These are phyloP conservation scores for Python bivittatus DNA, from an alignment of 2,113 vertebrate genomes.

Conservation along the genomic window DNA sequence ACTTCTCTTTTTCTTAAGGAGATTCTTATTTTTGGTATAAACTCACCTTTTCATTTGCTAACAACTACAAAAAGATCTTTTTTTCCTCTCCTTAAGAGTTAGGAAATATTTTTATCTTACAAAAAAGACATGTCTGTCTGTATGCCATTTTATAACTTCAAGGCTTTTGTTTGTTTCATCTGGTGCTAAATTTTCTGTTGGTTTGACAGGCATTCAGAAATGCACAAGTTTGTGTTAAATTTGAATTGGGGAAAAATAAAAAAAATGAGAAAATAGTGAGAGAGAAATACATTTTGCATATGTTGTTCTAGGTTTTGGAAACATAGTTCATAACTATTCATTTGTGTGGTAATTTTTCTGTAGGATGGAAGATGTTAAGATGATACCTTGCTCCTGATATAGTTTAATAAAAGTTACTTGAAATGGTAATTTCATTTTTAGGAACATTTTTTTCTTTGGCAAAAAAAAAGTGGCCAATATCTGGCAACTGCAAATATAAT, in stretches of 20 bases:
- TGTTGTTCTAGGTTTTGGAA: constrained; percentile 36
- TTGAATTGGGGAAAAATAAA: background rate
- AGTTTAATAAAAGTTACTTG: constrained; percentile 60
- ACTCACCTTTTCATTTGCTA: background rate
- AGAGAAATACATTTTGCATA: background rate
- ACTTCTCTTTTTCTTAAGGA: background rate
- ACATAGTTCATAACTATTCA: constrained; percentile 43
- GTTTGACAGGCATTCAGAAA: background rate
- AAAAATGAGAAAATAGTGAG: background rate
- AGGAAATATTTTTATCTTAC: background rate
- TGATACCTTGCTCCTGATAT: background rate
- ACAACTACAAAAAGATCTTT: background rate
- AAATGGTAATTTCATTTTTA: constrained; percentile 59
- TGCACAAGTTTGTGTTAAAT: background rate
- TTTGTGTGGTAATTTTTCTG: background rate
- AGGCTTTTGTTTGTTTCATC: constrained; percentile 4
- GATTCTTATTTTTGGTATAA: background rate
- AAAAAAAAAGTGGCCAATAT: constrained; percentile 1
- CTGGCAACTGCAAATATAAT: background rate
- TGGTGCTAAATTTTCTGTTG: background rate
- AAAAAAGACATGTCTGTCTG: constrained; percentile 5
- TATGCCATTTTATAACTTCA: background rate
- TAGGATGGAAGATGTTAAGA: background rate
- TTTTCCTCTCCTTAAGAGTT: background rate
- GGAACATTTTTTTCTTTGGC: constrained; percentile 47